phyloP scores from a whole-genome alignment of 2,888 invertebrate species.

The Octonoba sinensis region DNA sequence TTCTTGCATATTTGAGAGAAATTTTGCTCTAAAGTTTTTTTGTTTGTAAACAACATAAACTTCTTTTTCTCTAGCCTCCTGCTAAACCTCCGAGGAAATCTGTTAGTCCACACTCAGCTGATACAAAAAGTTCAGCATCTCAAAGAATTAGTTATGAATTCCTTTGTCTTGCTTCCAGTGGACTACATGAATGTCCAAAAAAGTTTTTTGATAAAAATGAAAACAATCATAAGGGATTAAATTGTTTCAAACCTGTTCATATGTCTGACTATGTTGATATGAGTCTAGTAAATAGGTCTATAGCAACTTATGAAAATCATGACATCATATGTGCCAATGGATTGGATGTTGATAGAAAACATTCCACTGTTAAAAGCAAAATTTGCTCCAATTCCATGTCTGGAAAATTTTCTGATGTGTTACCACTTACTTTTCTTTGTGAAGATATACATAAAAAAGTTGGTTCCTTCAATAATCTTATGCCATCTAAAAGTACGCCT shows the following conservation, averaged over 20 bases:
- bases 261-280: constrained; percentile 66
- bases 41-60: too few species aligned
- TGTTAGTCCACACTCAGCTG: constrained; percentile 58
- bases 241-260: constrained; percentile 28
- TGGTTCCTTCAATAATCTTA: constrained; percentile 55
- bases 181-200: constrained; percentile 36
- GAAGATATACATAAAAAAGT: constrained; percentile 50
- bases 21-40: too few species aligned
- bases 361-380: constrained; percentile 7
- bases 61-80: constrained; percentile 48
- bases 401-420: constrained; percentile 43
- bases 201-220: constrained; percentile 41
- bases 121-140: constrained; percentile 32
- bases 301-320: constrained; percentile 65
- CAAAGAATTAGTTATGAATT: constrained; percentile 64
- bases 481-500: constrained; percentile 63
- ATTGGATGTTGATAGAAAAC: constrained; percentile 18
- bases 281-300: constrained; percentile 61
- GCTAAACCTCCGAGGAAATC: constrained; percentile 64
- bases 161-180: constrained; percentile 65
- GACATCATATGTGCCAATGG: constrained; percentile 62
- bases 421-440: constrained; percentile 49
- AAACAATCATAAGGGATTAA: constrained; percentile 23
- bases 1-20: too few species aligned
- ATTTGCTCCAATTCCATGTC: constrained; percentile 16